Base-by-base conservation (phyloP, 1,140 invertebrate genomes). In the Drosophila dunni region DNA sequence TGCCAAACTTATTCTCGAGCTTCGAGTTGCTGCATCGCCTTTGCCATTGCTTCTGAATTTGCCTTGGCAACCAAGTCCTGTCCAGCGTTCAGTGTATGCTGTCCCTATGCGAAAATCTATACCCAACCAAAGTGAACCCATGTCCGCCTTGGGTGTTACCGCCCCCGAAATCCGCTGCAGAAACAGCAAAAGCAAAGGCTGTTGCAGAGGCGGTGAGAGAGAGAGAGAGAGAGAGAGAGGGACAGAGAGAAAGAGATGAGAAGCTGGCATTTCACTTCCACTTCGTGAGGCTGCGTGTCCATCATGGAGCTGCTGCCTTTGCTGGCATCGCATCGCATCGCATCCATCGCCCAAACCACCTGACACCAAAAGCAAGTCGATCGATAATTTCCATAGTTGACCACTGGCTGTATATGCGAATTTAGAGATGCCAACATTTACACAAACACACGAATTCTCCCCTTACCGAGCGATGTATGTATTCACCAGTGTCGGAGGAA, bases 341-440 rank as follows among this genome's bases (percentile, higher is more conserved):
- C 84, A 79, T 81, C 75, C 89, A 91, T 84, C 84, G 79, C 83
- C 89, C 81, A 74, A 50, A 85, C 81, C 89, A 91, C 85, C 84
- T 91, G 84, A 91, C 89, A 91, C 85, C 90, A 91, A 86, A 90
- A 86, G 81, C 86, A 90, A 86, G 73, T 91, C 90, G 90, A 91
- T 91, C 90, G 90, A 91, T 91, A 91, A 91, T 91, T 91, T 91
- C 86, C 90, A 91, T 91, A 90, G 90, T 86, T 91, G 90, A 91
- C 90, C 90, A 89, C 82, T 88, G 81, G 15, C 90, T 90, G 82
- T 91, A 85, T 91, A 91, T 91, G 90, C 88, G 86, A 91, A 91
- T 91, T 91, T 91, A 91, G 82, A 91, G 76, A 91, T 84, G 83
- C 81, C 82, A 82, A 91, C 90, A 90, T 81, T 90, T 86, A 77